A percentile compares a stretch with the other conserved stretches of the same genome.
Evolutionary conservation across 2,113 vertebrate genomes (phyloP).

Genomic region (Etheostoma spectabile): DNA sequence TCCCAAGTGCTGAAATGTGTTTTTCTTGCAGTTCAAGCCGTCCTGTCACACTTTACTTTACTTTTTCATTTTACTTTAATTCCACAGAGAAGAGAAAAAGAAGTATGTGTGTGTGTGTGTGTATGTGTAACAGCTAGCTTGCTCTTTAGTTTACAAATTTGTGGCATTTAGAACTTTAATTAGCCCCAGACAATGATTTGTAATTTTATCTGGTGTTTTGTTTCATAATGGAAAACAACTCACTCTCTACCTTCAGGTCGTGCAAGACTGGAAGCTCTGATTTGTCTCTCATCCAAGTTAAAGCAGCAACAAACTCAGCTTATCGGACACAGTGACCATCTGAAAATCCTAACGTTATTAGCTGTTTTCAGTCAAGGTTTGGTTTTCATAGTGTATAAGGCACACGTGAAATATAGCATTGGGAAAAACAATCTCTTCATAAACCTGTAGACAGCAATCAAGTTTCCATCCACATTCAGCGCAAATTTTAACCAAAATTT

Average conservation of each 20-base stretch:
- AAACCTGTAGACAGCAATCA: background rate
- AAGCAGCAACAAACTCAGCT: background rate
- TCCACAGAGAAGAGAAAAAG: constrained; percentile 43
- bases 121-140: no score
- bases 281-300: background rate
- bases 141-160: no score
- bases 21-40: constrained; percentile 66
- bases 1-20: constrained; percentile 68
- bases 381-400: background rate
- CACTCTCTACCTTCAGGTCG: no score
- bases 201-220: background rate
- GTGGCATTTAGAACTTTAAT: background rate
- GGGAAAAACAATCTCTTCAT: background rate
- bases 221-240: background rate
- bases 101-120: constrained; percentile 27
- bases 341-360: background rate
- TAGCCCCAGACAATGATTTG: background rate
- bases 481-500: background rate
- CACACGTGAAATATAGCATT: background rate
- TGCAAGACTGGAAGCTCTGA: background rate
- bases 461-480: background rate
- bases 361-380: background rate
- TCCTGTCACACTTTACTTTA: constrained; percentile 65
- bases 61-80: constrained; percentile 71
- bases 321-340: background rate